phyloP scores from a whole-genome alignment of 1,140 invertebrate genomes.

The Drosophila ironensis region DNA sequence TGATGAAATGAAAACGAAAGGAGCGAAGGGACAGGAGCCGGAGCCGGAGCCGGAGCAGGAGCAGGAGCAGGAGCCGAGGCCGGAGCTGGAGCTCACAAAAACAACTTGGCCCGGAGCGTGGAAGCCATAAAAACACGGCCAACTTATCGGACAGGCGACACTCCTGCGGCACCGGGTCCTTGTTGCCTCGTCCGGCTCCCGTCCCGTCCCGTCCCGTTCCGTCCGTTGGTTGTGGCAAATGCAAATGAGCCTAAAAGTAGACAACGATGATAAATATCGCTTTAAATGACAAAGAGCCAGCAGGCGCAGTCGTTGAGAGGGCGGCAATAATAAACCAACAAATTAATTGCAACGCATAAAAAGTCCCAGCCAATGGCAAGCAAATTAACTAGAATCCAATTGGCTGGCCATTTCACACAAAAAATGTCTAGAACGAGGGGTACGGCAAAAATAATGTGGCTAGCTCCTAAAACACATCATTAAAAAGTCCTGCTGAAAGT shows the following conservation, averaged over 20 bases:
- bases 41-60: not conserved
- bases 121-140: slow-evolving; percentile 34
- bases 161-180: slow-evolving; percentile 36
- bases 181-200: not conserved
- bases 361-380: not conserved
- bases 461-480: no score
- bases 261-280: slow-evolving; percentile 71
- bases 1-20: slow-evolving; percentile 72
- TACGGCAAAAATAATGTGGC: no score
- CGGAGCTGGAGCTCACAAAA: not conserved
- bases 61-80: not conserved
- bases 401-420: not conserved
- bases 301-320: not conserved
- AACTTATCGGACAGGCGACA: slow-evolving; percentile 67
- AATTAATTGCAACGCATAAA: slow-evolving; percentile 61
- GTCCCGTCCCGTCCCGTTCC: not conserved
- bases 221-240: not conserved
- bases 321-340: slow-evolving; percentile 59
- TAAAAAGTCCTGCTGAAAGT: no score
- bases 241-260: slow-evolving; percentile 47
- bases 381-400: not conserved
- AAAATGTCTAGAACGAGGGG: no score
- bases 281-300: slow-evolving; percentile 62
- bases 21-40: not conserved
- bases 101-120: slow-evolving; percentile 30